phyloP scores from a whole-genome alignment of 2,113 vertebrate species.

The Mystacornis crossleyi region DNA sequence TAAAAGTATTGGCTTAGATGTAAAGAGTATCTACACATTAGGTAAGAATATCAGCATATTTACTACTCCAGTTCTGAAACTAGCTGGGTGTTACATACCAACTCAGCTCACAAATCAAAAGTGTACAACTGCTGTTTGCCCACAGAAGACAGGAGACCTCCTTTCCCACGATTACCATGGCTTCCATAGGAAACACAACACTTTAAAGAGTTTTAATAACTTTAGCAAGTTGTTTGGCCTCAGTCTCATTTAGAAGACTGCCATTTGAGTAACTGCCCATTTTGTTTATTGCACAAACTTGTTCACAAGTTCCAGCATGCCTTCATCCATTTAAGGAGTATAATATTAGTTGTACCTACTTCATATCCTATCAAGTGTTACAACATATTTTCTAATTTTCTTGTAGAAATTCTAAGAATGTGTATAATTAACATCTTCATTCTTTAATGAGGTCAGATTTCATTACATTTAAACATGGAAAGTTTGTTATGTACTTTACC shows the following conservation, averaged over 20 bases:
- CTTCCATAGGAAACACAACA: background rate
- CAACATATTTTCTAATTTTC: background rate
- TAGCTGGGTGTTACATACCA: background rate
- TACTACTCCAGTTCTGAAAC: background rate
- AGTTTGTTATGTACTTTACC: background rate
- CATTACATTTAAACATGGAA: background rate
- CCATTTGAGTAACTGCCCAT: background rate
- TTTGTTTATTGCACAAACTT: background rate
- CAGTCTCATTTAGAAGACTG: background rate
- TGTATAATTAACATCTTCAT: background rate
- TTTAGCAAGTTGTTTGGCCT: rapidly evolving
- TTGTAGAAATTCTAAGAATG: background rate
- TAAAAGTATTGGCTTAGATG: background rate
- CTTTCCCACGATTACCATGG: background rate
- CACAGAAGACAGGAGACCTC: background rate
- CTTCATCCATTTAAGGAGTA: background rate
- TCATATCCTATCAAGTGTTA: background rate
- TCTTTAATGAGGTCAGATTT: background rate
- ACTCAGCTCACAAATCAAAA: background rate
- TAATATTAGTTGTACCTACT: background rate
- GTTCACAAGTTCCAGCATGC: background rate
- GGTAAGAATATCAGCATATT: background rate
- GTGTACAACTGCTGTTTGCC: background rate
- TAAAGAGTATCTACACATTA: background rate
- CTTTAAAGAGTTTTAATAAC: background rate